A percentile compares a stretch with the other conserved stretches of the same genome.
phyloP scores from a whole-genome alignment of 1,140 invertebrate genomes.

The Drosophila parabipectinata region DNA sequence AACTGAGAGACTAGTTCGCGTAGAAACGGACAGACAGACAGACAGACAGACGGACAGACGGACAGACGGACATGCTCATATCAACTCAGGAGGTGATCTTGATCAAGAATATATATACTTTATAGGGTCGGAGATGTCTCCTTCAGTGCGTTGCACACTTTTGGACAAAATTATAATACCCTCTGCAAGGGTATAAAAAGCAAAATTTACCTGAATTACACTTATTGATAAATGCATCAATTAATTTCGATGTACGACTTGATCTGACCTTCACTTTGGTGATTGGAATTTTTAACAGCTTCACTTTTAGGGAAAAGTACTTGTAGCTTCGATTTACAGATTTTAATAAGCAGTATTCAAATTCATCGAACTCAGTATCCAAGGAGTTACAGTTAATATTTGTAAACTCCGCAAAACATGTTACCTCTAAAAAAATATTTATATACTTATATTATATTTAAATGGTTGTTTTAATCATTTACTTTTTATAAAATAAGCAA shows the following conservation, averaged over 20 bases:
- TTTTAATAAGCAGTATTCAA: conserved; percentile 16
- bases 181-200: no score
- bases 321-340: conserved; percentile 7
- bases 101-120: no score
- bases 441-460: not conserved
- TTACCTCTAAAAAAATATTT: not conserved
- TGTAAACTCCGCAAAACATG: not conserved
- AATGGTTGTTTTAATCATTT: no score
- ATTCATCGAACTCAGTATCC: conserved; percentile 11
- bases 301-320: conserved; percentile 4
- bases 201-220: not conserved
- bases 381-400: conserved; percentile 6
- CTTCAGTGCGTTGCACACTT: no score
- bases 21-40: no score
- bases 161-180: no score
- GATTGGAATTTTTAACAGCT: not conserved
- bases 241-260: not conserved
- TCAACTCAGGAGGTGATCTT: no score
- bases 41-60: no score
- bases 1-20: no score
- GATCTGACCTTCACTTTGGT: not conserved
- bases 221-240: not conserved
- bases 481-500: not conserved
- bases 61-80: no score
- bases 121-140: no score